A percentile compares a stretch with the other conserved stretches of the same genome.
Evolutionary conservation across 2,113 vertebrate species (phyloP).

Genomic region (Anas platyrhynchos): DNA sequence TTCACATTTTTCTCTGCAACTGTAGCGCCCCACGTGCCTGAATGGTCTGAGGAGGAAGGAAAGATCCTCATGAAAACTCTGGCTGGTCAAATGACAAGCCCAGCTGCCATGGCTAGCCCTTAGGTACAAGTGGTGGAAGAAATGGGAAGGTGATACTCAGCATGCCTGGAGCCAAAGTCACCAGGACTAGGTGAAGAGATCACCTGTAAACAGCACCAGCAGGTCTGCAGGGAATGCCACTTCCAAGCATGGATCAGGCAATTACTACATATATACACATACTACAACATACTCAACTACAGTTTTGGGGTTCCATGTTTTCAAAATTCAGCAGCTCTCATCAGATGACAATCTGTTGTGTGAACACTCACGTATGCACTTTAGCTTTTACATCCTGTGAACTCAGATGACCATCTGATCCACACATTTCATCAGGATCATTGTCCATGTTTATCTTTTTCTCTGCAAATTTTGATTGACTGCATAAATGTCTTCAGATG

Average conservation of each 20-base stretch:
- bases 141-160: not conserved
- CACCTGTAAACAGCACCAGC: not conserved
- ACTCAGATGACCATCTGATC: not conserved
- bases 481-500: not conserved
- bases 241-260: not conserved
- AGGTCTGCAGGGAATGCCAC: not conserved
- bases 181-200: not conserved
- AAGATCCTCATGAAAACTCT: not conserved
- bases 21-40: accelerated
- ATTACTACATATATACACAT: no score
- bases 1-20: not conserved
- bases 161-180: not conserved
- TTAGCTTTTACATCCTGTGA: not conserved
- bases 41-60: not conserved
- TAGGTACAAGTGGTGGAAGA: accelerated
- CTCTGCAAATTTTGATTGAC: not conserved
- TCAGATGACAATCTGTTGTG: not conserved
- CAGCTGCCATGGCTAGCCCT: not conserved
- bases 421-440: not conserved
- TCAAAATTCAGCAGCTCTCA: not conserved
- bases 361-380: not conserved
- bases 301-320: not conserved
- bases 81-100: not conserved
- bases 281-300: not conserved
- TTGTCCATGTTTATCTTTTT: not conserved